Evolutionary conservation across 2,113 vertebrate species (phyloP).

Genomic region (Onychorhynchus coronatus): DNA sequence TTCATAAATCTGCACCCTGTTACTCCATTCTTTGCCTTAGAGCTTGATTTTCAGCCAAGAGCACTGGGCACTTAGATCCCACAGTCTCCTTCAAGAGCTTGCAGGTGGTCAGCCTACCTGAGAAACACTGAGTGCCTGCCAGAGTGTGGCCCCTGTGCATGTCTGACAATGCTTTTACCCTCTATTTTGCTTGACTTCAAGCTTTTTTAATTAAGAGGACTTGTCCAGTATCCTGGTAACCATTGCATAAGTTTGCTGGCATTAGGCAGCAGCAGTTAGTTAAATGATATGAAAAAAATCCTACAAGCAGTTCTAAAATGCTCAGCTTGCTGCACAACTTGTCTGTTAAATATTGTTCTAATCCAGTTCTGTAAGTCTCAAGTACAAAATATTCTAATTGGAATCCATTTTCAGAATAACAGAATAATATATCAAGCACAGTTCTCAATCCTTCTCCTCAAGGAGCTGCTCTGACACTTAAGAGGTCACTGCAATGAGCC

Average conservation of each 20-base stretch:
- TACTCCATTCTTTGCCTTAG: background rate
- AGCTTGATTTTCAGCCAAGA: background rate
- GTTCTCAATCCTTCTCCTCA: background rate
- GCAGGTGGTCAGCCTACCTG: background rate
- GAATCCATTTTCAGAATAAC: background rate
- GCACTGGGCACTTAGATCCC: background rate
- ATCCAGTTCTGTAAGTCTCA: background rate
- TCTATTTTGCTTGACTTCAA: background rate
- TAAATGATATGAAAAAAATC: background rate
- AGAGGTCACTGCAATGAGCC: background rate
- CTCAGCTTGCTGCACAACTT: background rate
- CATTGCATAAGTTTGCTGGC: background rate
- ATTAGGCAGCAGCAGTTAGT: background rate
- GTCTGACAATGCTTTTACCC: background rate
- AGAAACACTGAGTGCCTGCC: background rate
- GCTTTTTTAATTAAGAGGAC: background rate
- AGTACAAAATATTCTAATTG: background rate
- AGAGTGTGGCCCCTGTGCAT: background rate
- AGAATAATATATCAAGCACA: background rate
- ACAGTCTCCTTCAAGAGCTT: background rate
- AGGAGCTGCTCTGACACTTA: background rate
- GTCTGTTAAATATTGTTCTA: background rate
- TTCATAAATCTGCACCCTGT: background rate
- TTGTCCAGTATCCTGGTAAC: background rate
- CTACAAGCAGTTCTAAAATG: background rate